Percentiles rank a stretch among this genome's conserved stretches.
Evolutionary conservation across 2,797 vertebrate genomes (phyloP).

Genomic region (Periophthalmus magnuspinnatus): DNA sequence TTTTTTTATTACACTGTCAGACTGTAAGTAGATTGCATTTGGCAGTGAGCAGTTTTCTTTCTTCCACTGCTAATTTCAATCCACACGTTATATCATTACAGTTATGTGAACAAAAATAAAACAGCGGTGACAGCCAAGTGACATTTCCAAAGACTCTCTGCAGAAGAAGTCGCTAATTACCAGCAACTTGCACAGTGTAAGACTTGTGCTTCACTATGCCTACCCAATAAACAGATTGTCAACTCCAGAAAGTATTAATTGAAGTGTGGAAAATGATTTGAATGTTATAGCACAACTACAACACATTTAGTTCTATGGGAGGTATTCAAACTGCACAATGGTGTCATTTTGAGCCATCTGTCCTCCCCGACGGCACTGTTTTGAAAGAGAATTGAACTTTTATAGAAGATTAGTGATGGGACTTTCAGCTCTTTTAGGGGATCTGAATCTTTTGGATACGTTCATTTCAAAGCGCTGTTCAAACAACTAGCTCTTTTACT

Average conservation of each 20-base stretch:
- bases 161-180: slow-evolving; percentile 32
- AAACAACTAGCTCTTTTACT: no score
- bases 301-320: slow-evolving; percentile 14
- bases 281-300: slow-evolving; percentile 36
- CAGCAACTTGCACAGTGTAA: background rate
- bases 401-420: no score
- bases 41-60: background rate
- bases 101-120: background rate
- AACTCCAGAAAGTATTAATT: slow-evolving; percentile 19
- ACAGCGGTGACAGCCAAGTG: background rate
- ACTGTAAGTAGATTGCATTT: background rate
- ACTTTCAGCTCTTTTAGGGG: no score
- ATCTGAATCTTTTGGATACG: no score
- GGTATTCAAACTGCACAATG: slow-evolving; percentile 20
- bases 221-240: slow-evolving; percentile 1
- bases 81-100: background rate
- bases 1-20: background rate
- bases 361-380: background rate
- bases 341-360: slow-evolving; percentile 34
- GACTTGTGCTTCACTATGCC: slow-evolving; percentile 3
- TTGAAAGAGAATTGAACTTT: background rate
- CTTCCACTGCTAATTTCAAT: background rate
- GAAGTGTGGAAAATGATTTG: slow-evolving; percentile 25
- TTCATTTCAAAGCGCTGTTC: no score
- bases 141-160: slow-evolving; percentile 1